These are phyloP conservation scores for Dipodomys merriami DNA, from an alignment of 2,113 vertebrate genomes.

Conservation along the genomic window DNA sequence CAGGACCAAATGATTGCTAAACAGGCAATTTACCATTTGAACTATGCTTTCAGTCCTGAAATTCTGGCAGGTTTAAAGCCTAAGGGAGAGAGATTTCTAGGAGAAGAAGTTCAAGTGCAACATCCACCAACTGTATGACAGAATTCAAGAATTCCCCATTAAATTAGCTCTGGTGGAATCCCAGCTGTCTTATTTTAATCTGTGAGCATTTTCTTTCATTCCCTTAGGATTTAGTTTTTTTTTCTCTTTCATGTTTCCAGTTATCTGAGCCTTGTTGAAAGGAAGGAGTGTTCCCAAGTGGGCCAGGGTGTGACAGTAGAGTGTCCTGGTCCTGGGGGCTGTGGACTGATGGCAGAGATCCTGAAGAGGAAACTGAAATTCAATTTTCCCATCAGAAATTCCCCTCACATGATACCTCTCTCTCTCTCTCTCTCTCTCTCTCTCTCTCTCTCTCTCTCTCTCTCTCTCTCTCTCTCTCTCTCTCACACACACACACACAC, in stretches of 20 bases:
- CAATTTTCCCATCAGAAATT: slow-evolving; percentile 70
- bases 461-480: too few species aligned
- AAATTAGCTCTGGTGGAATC: slow-evolving; percentile 26
- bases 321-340: not conserved
- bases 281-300: slow-evolving; percentile 59
- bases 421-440: too few species aligned
- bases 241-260: slow-evolving; percentile 27
- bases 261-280: slow-evolving; percentile 24
- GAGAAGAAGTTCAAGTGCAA: not conserved
- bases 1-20: too few species aligned
- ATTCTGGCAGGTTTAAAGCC: not conserved
- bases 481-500: too few species aligned
- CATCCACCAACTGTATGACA: not conserved
- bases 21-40: too few species aligned
- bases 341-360: not conserved
- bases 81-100: slow-evolving; percentile 29
- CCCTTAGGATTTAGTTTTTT: slow-evolving; percentile 56
- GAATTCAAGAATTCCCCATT: not conserved
- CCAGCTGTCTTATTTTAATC: slow-evolving; percentile 45
- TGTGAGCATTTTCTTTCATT: slow-evolving; percentile 53
- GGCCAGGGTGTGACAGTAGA: slow-evolving; percentile 7
- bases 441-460: too few species aligned
- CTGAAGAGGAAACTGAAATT: slow-evolving; percentile 31
- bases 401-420: not conserved
- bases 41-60: too few species aligned